phyloP scores from a whole-genome alignment of 2,113 vertebrate species.

The Microcebus ravelobensis region DNA sequence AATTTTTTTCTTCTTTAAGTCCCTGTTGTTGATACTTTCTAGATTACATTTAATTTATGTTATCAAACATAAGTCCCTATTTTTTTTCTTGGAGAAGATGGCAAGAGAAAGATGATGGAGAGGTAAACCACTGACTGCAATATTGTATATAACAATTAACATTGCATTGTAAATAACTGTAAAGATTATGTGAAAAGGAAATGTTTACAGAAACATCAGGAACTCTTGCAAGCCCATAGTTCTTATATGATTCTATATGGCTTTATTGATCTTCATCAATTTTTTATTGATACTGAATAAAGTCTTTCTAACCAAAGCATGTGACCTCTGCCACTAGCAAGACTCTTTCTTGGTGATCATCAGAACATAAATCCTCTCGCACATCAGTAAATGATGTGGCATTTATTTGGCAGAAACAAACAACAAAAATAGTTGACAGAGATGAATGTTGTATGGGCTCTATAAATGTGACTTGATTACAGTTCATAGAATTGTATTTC shows the following conservation, averaged over 20 bases:
- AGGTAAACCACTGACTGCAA: slow-evolving; percentile 24
- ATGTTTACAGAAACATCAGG: slow-evolving; percentile 66
- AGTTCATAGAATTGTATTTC: neutral
- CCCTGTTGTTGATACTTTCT: neutral
- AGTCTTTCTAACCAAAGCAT: slow-evolving; percentile 78
- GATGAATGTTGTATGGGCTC: neutral
- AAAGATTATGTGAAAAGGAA: slow-evolving; percentile 72
- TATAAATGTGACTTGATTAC: neutral
- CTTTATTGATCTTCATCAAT: slow-evolving; percentile 64
- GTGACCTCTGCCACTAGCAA: slow-evolving; percentile 75
- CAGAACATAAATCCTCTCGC: slow-evolving; percentile 69
- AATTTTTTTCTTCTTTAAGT: slow-evolving; percentile 67
- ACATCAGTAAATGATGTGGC: slow-evolving; percentile 16
- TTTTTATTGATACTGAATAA: slow-evolving; percentile 80
- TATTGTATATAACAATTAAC: neutral
- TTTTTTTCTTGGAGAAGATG: slow-evolving; percentile 73
- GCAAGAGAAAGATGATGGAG: slow-evolving; percentile 45
- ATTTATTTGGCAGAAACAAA: slow-evolving; percentile 55
- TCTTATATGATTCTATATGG: slow-evolving; percentile 57
- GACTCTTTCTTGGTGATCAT: slow-evolving; percentile 74
- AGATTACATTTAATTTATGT: neutral
- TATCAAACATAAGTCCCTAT: slow-evolving; percentile 63
- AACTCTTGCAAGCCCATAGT: slow-evolving; percentile 54
- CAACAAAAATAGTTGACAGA: neutral
- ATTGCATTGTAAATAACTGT: neutral